Conservation (phyloP, 2,797 vertebrate genomes). For the Sebastes minor region DNA sequence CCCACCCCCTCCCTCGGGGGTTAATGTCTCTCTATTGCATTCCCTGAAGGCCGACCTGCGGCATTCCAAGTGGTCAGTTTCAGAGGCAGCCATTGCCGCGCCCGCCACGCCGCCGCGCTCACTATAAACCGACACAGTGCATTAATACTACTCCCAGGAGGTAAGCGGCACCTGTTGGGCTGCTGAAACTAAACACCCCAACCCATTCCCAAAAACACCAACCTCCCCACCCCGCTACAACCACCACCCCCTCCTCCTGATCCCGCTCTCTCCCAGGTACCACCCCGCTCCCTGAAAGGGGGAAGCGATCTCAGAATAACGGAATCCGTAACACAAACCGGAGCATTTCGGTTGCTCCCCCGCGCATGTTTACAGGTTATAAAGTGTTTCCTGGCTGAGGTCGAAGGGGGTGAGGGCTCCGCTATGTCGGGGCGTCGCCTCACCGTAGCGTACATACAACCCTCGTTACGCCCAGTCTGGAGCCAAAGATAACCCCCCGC, state of each 20-base stretch:
- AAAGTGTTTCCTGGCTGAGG: slow-evolving; percentile 66
- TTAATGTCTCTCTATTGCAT: slow-evolving; percentile 61
- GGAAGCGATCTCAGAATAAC: slow-evolving; percentile 21
- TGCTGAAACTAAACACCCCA: slow-evolving; percentile 70
- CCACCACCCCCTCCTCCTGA: not conserved
- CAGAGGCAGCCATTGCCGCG: slow-evolving; percentile 55
- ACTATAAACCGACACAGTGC: slow-evolving; percentile 64
- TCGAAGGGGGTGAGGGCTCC: slow-evolving; percentile 10
- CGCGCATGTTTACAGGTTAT: slow-evolving; percentile 63
- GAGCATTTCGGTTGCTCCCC: slow-evolving; percentile 9
- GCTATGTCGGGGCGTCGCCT: slow-evolving; percentile 26
- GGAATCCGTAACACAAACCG: slow-evolving; percentile 39
- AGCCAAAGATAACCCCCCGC: slow-evolving; percentile 72
- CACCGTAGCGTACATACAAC: slow-evolving; percentile 47
- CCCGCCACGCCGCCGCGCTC: slow-evolving; percentile 36
- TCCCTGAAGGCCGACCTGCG: slow-evolving; percentile 65
- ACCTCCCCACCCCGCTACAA: not conserved
- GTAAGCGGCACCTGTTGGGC: slow-evolving; percentile 76
- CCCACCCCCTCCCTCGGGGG: slow-evolving; percentile 3
- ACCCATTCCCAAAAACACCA: slow-evolving; percentile 41
- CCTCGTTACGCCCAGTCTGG: slow-evolving; percentile 61
- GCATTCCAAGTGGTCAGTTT: slow-evolving; percentile 77
- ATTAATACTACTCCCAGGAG: slow-evolving; percentile 74
- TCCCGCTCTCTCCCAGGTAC: slow-evolving; percentile 54
- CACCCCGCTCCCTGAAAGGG: slow-evolving; percentile 29